Evolutionary conservation across 2,888 invertebrate genomes (phyloP), one percentile per base, ranked within the genome.

Genomic region (Mystacides longicornis): DNA sequence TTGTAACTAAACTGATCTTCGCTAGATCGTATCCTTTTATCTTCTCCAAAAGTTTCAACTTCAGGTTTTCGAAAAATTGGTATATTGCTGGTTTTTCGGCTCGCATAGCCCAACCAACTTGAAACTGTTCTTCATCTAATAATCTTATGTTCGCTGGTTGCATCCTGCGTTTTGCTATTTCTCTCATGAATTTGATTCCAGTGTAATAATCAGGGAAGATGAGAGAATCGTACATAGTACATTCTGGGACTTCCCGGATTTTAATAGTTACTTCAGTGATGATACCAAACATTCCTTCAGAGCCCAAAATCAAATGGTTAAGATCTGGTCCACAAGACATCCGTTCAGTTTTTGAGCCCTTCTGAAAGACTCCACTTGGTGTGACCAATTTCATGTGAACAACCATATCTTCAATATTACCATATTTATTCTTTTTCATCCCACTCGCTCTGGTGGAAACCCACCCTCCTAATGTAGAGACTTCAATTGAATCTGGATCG

Each of bases 341-440:
- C 23, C 97, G 79, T 2, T 96, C 96, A 2, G 88, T 93, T 61
- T 89, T 86, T 61, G 87, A 87, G 55, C 81, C 81, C 65, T 88
- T 90, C 71, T 93, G 88, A 42, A 98, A 73, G 1, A 90, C 87
- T 0, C 94, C 96, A 57, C 77, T 75, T 0, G 90, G 82, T 0
- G 93, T 93, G 0, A 93, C 89, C 81, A 93, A 87, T 72, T 86
- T 88, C 1, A 93, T 85, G 64, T 93, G 89, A 1, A 98, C 88
- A 9, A 98, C 73, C 51, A 97, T 77, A 68, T 98, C 97, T 71
- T 98, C 97, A 58, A 98, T 98, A 67, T 98, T 98, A 0, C 97
- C 97, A 64, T 98, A 99, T 0, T 89, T 85, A 69, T 99, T 99
- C 72, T 98, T 99, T 78, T 98, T 99, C 98, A 98, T 98, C 51